Evolutionary conservation across 1,140 invertebrate species (phyloP).

Genomic region (Drepana arcuata): DNA sequence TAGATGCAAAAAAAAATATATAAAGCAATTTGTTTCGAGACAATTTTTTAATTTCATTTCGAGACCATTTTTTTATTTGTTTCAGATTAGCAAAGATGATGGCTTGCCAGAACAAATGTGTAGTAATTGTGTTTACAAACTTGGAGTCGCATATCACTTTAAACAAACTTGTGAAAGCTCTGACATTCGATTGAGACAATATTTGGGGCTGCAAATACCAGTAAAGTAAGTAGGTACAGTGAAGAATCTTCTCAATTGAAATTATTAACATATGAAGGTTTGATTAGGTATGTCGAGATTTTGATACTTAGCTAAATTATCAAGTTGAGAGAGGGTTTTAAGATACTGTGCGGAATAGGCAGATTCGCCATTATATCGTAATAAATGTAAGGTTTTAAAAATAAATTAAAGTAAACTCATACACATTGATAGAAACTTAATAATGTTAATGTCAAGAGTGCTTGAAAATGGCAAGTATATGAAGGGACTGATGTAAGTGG

Average conservation of each 20-base stretch:
- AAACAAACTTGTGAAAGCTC: slow-evolving; percentile 78
- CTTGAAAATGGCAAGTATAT: too few species aligned
- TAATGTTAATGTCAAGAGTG: too few species aligned
- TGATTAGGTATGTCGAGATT: too few species aligned
- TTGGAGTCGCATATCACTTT: slow-evolving; percentile 78
- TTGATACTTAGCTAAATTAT: too few species aligned
- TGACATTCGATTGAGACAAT: slow-evolving; percentile 74
- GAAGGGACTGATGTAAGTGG: too few species aligned
- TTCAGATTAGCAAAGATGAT: slow-evolving; percentile 75
- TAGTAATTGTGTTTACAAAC: slow-evolving; percentile 76
- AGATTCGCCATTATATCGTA: too few species aligned
- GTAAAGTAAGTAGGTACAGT: slow-evolving; percentile 36
- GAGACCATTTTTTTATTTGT: not conserved
- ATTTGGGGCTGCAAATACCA: slow-evolving; percentile 65
- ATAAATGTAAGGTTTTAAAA: slow-evolving; percentile 38
- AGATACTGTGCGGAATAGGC: too few species aligned
- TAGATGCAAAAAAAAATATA: slow-evolving; percentile 1
- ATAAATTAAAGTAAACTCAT: not conserved
- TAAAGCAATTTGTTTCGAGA: slow-evolving; percentile 2
- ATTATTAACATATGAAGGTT: too few species aligned
- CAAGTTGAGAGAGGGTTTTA: too few species aligned
- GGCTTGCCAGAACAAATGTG: slow-evolving; percentile 77
- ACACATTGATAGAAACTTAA: too few species aligned
- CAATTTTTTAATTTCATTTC: slow-evolving; percentile 1
- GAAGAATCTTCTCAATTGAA: too few species aligned